Evolutionary conservation across 2,797 vertebrate species (phyloP).

Genomic region (Borostomias antarcticus): DNA sequence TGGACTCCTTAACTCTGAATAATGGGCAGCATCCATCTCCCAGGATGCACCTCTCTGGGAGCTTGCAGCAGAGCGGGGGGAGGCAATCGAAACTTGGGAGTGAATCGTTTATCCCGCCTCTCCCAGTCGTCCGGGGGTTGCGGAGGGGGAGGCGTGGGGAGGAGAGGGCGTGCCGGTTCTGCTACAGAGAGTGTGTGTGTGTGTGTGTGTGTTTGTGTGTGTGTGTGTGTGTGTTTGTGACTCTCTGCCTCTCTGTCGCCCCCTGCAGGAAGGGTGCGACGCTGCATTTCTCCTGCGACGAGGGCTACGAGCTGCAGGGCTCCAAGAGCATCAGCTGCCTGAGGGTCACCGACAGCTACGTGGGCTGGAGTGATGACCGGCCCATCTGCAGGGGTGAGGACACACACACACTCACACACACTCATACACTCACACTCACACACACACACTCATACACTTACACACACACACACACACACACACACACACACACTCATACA

Average conservation of each 20-base stretch:
- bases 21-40: slow-evolving; percentile 61
- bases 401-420: slow-evolving; percentile 13
- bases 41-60: slow-evolving; percentile 36
- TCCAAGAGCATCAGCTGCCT: slow-evolving; percentile 98
- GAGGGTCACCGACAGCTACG: slow-evolving; percentile 94
- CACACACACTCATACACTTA: too few relatives aligned
- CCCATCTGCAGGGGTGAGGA: slow-evolving; percentile 94
- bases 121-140: background rate
- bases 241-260: slow-evolving; percentile 32
- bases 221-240: background rate
- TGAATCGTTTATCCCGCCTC: slow-evolving; percentile 17
- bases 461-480: slow-evolving; percentile 17
- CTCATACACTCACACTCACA: too few relatives aligned
- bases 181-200: slow-evolving; percentile 7
- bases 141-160: background rate
- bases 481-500: slow-evolving; percentile 21
- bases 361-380: slow-evolving; percentile 97
- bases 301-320: slow-evolving; percentile 97
- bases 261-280: slow-evolving; percentile 89
- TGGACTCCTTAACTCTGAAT: slow-evolving; percentile 57
- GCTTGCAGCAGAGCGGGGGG: slow-evolving; percentile 37
- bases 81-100: slow-evolving; percentile 47
- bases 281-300: slow-evolving; percentile 95
- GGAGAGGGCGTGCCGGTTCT: too few relatives aligned
- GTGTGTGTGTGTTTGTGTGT: slow-evolving; percentile 8